Evolutionary conservation across 2,797 vertebrate genomes (phyloP).

Genomic region (Aulostomus chinensis): DNA sequence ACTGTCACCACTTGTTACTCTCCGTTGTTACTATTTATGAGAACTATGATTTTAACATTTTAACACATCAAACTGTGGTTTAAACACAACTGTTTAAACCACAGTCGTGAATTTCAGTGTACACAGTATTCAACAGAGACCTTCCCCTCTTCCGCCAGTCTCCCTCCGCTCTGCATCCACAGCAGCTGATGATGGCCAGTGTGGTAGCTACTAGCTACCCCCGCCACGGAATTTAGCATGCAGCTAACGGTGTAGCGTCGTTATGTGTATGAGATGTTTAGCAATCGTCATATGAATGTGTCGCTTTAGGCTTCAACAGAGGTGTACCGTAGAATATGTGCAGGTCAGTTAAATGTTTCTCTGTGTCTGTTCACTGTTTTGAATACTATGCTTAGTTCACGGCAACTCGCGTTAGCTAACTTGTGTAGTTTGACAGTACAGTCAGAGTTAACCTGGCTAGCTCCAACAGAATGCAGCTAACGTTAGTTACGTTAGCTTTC

Average conservation of each 20-base stretch:
- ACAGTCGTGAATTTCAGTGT: no score
- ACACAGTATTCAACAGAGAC: no score
- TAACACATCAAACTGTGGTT: no score
- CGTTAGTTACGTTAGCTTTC: slow-evolving; percentile 36
- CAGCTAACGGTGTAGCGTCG: slow-evolving; percentile 32
- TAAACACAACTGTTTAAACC: no score
- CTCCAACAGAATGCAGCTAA: slow-evolving; percentile 30
- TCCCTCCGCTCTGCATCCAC: slow-evolving; percentile 43
- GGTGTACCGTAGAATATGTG: not conserved
- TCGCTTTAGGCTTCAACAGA: not conserved
- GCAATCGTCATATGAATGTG: not conserved
- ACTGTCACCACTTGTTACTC: no score
- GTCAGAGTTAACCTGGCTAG: slow-evolving; percentile 43
- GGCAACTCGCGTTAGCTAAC: slow-evolving; percentile 24
- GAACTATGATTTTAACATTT: no score
- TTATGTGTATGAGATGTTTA: slow-evolving; percentile 15
- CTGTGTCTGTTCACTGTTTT: not conserved
- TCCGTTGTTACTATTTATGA: no score
- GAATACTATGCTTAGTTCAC: not conserved
- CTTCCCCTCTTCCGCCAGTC: no score
- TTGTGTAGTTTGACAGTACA: slow-evolving; percentile 37
- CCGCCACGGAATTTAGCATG: slow-evolving; percentile 69
- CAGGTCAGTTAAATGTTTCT: not conserved
- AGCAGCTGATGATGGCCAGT: slow-evolving; percentile 56
- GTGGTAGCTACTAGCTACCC: slow-evolving; percentile 18